A percentile compares a stretch with the other conserved stretches of the same genome.
These are phyloP conservation scores for Arbacia lixula DNA, from an alignment of 53 echinoderm and acorn worm species.

Conservation along the genomic window DNA sequence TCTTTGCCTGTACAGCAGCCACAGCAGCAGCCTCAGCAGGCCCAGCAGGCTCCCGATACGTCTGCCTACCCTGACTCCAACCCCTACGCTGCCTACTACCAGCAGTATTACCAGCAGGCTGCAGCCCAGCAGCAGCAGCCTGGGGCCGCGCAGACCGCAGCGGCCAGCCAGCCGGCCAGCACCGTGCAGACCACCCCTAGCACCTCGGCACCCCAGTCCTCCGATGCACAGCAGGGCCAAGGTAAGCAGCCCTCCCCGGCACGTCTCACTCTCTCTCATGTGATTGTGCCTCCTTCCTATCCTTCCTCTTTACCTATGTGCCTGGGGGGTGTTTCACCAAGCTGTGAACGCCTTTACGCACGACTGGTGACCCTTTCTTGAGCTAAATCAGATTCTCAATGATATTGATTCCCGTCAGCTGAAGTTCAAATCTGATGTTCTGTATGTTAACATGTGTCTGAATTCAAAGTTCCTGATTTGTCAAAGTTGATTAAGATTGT, in stretches of 20 bases:
- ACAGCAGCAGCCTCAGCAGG: slow-evolving; percentile 65
- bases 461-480: no score
- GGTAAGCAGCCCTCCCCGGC: not conserved
- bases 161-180: slow-evolving; percentile 51
- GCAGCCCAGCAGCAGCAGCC: slow-evolving; percentile 38
- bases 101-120: slow-evolving; percentile 45
- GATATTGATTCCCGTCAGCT: no score
- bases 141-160: not conserved
- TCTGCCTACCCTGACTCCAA: slow-evolving; percentile 23
- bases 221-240: slow-evolving; percentile 39
- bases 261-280: not conserved
- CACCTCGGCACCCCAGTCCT: slow-evolving; percentile 23
- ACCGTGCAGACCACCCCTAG: slow-evolving; percentile 35
- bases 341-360: no score
- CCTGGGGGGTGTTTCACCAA: no score
- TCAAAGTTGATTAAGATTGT: no score
- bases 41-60: slow-evolving; percentile 45
- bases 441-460: no score
- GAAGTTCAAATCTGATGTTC: no score
- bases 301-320: not conserved
- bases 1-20: slow-evolving; percentile 58
- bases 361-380: no score
- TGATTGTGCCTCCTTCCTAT: not conserved
- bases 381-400: no score
- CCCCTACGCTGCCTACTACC: slow-evolving; percentile 58